Conservation (phyloP, 2,888 invertebrate species). For the Polyploca ridens region DNA sequence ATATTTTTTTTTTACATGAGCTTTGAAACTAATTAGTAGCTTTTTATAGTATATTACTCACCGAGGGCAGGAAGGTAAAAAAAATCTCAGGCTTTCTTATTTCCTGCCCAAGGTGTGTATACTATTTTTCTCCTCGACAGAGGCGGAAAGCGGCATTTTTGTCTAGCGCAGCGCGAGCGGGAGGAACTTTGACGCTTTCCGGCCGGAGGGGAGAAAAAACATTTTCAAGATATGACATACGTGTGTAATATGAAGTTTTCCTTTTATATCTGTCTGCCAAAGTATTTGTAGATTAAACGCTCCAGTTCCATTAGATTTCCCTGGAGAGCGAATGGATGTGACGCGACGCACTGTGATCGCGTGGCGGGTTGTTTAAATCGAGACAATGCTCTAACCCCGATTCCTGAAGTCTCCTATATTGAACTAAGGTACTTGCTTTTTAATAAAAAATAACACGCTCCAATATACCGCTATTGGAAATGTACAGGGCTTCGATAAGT, state of each 20-base stretch:
- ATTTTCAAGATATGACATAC: too few relatives aligned
- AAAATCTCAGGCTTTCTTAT: too few relatives aligned
- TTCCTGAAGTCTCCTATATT: constrained; percentile 28
- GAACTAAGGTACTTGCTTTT: neutral
- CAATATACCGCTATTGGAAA: neutral
- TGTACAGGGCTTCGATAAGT: neutral
- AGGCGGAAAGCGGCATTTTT: too few relatives aligned
- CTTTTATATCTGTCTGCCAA: neutral
- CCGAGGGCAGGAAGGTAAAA: too few relatives aligned
- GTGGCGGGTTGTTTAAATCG: constrained; percentile 43
- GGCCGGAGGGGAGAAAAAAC: too few relatives aligned
- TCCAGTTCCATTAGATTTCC: constrained; percentile 54
- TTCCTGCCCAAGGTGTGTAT: too few relatives aligned
- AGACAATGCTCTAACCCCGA: constrained; percentile 48
- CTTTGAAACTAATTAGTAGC: too few relatives aligned
- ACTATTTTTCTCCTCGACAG: too few relatives aligned
- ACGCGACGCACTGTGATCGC: constrained; percentile 47
- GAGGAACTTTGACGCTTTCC: too few relatives aligned
- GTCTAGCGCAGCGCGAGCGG: too few relatives aligned
- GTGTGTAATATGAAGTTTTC: neutral
- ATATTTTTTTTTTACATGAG: too few relatives aligned
- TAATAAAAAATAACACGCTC: neutral
- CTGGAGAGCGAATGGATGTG: constrained; percentile 45
- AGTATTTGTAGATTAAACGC: constrained; percentile 55
- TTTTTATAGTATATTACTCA: too few relatives aligned